Percentiles rank a stretch among this genome's conserved stretches.
Evolutionary conservation across 2,113 vertebrate species (phyloP).

Genomic region (Gobio gobio): DNA sequence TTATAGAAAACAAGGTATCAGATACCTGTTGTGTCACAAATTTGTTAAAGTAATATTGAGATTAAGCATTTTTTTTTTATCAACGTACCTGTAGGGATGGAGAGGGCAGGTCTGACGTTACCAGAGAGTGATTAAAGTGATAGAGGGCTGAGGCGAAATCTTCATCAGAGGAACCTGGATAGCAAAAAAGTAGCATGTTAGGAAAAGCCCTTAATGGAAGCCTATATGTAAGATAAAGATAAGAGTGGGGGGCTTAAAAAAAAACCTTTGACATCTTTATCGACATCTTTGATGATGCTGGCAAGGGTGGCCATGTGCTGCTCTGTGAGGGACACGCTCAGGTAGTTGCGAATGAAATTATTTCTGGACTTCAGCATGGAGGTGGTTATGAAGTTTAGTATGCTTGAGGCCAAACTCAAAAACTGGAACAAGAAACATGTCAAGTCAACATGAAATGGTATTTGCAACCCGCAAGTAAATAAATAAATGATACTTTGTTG

Average conservation of each 20-base stretch:
- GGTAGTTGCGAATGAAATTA: slow-evolving; percentile 97
- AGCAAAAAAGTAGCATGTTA: background rate
- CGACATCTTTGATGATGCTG: slow-evolving; percentile 97
- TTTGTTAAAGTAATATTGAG: background rate
- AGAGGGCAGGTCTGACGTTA: slow-evolving; percentile 96
- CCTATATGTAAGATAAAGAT: background rate
- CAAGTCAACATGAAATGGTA: background rate
- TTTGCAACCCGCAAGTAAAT: background rate
- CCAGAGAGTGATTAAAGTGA: slow-evolving; percentile 96
- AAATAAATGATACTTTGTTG: background rate
- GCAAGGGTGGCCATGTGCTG: slow-evolving; percentile 96
- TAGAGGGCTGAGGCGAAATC: slow-evolving; percentile 95
- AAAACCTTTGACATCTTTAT: slow-evolving; percentile 94
- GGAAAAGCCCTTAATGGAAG: background rate
- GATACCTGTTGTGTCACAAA: background rate
- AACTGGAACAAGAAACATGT: slow-evolving; percentile 77
- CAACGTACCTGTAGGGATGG: slow-evolving; percentile 88
- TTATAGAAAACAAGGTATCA: background rate
- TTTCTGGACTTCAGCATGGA: slow-evolving; percentile 98
- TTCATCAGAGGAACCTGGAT: slow-evolving; percentile 90
- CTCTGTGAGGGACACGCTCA: slow-evolving; percentile 94
- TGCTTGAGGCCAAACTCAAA: slow-evolving; percentile 92
- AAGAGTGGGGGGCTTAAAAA: background rate
- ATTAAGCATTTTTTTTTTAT: background rate
- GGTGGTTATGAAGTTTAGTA: slow-evolving; percentile 95